Evolutionary conservation across 2,113 vertebrate species (phyloP).

Genomic region (Corydoras sp.): DNA sequence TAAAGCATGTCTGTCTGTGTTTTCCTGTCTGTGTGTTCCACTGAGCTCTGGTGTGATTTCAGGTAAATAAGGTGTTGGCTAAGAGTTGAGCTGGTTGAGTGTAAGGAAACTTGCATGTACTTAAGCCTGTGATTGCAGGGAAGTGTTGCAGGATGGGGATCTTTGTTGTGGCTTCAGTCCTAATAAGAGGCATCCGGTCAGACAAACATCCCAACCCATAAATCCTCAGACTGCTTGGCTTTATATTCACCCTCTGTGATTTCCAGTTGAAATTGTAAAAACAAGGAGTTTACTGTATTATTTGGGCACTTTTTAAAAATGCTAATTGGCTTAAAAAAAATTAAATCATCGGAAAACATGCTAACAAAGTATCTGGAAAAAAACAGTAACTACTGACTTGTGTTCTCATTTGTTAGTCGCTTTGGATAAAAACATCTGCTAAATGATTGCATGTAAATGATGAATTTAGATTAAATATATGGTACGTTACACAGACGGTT

Average conservation of each 20-base stretch:
- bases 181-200: conserved; percentile 10
- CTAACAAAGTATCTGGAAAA: no score
- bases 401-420: no score
- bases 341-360: no score
- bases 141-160: conserved; percentile 15
- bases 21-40: not conserved
- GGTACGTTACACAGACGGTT: no score
- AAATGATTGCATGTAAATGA: no score
- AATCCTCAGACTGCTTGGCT: conserved; percentile 7
- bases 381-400: no score
- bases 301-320: not conserved
- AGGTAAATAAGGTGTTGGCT: conserved; percentile 34
- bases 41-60: conserved; percentile 24
- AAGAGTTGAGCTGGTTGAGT: conserved; percentile 23
- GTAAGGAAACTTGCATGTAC: conserved; percentile 18
- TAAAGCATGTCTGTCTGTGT: not conserved
- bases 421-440: no score
- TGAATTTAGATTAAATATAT: no score
- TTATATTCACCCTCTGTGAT: conserved; percentile 3
- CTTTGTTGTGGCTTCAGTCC: conserved; percentile 27
- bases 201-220: not conserved
- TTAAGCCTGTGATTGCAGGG: not conserved
- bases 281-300: not conserved
- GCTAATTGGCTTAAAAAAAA: no score
- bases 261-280: not conserved